Evolutionary conservation across 2,797 vertebrate genomes (phyloP), one percentile per base, ranked within the genome.

Genomic region (Nyctalus aviator): DNA sequence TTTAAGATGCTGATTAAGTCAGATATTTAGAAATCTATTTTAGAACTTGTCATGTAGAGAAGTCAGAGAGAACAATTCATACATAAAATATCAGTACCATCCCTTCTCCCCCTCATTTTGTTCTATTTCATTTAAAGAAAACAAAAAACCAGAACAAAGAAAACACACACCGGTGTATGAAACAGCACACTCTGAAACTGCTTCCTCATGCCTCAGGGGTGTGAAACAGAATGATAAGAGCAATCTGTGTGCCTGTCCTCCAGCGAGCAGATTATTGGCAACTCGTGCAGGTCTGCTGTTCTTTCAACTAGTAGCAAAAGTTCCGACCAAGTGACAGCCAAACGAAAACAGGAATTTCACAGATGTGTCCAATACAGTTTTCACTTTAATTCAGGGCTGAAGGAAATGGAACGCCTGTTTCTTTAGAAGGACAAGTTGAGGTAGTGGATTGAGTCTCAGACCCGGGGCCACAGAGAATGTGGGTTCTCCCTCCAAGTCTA

Each of bases 41-140:
- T 23, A 82, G 66, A 90, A 32, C 20, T 66, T 81, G 27, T 75
- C 44, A 57, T 5, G 18, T 69, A 37, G 62, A 66, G 32, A 84
- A 69, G 37, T 79, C 64, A 78, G 57, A 93, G n/a, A 59, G 50
- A 90, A 91, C 10, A 76, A 81, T 41, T 88, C 20, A 37, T 55
- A 37, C 25, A 1, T 62, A 25, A 62, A 30, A 14, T 27, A 73
- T 59, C 44, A 62, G 3, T n/a, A 11, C 46, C 1, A n/a, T n/a
- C 48, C 81, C 17, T 4, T 15, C 18, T 30, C 77, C 11, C 13
- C 20, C 35, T 44, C 8, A 1, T 68, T 53, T 64, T 89, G n/a
- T 78, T 41, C n/a, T 82, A 66, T 84, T 88, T 91, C 14, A 25
- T 92, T 84, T 37, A 84, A 88, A 92, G 53, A 30, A n/a, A 75